Base-by-base conservation (phyloP, 2,888 invertebrate genomes). In the Meandrusa payeni region DNA sequence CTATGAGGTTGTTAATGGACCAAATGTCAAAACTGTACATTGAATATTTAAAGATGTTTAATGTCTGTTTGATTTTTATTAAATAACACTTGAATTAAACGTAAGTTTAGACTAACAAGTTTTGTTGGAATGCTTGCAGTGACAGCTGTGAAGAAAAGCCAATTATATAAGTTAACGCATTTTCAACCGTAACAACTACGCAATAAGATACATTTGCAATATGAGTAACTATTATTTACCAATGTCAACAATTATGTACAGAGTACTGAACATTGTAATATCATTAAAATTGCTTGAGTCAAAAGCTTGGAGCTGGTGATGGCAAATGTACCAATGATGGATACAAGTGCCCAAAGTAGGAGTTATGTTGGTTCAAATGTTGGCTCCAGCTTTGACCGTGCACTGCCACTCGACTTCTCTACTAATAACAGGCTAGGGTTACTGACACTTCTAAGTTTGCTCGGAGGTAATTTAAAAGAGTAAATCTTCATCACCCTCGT, bases 401-500 rank as follows among this genome's bases (percentile, higher is more conserved):
- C 37, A 37, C 42, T 29, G 44, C 44, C 39, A 46, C 31, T 48
- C 44, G 27, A 41, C 28, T 33, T 48, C 69, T 64, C 51, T 43
- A 53, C 69, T 71, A 74, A 72, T 55, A 64, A 61, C 54, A 68
- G 63, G 58, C 64, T 64, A 49, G 48, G 15, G 15, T n/a, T 44
- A 32, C 24, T 13, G 19, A 23, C 41, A 36, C 10, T 33, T 26
- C 26, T 38, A 39, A 9, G 6, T 39, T 22, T 9, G 26, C 20
- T 19, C 11, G 5, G 46, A 48, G 36, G 23, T 41, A 34, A 37
- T 52, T 90, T 94, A 96, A 88, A 97, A 97, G 44, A 97, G 88
- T 47, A 97, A 85, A 82, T 97, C 97, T 69, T 96, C 96, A 65
- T 97, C 97, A 27, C 93, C 95, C 56, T 96, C 95, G 51, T 95